Percentiles rank a stretch among this genome's conserved stretches.
Conservation (phyloP, 2,797 vertebrate species). For the Cyclura pinguis region DNA sequence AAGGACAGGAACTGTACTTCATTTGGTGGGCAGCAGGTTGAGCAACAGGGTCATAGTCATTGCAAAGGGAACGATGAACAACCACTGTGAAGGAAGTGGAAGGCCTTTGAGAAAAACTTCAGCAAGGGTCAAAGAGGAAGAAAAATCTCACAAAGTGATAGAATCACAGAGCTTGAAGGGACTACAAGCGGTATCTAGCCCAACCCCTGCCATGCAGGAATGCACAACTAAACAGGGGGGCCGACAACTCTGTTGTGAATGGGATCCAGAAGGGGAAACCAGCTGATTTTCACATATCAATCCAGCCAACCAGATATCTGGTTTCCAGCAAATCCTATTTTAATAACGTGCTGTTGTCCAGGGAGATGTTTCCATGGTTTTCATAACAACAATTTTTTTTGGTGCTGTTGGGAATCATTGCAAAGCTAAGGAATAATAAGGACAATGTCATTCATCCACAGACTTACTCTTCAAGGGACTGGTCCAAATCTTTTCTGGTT, state of each 20-base stretch:
- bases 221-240: too few species aligned
- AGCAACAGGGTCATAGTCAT: background rate
- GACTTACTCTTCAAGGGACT: conserved; percentile 86
- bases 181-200: too few species aligned
- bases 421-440: background rate
- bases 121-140: background rate
- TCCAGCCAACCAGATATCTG: background rate
- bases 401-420: background rate
- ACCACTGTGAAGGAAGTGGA: background rate
- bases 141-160: background rate
- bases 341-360: background rate
- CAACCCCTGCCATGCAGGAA: too few species aligned
- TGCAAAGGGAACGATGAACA: background rate
- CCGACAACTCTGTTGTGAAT: too few species aligned
- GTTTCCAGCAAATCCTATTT: background rate
- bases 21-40: background rate
- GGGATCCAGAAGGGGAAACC: background rate
- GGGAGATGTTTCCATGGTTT: background rate
- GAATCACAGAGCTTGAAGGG: too few species aligned
- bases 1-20: too few species aligned
- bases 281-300: background rate
- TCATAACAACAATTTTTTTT: background rate
- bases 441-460: background rate
- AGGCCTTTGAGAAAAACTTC: background rate
- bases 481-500: conserved; percentile 74